Base-by-base conservation (phyloP, 2,113 vertebrate genomes). In the Callionymus lyra region DNA sequence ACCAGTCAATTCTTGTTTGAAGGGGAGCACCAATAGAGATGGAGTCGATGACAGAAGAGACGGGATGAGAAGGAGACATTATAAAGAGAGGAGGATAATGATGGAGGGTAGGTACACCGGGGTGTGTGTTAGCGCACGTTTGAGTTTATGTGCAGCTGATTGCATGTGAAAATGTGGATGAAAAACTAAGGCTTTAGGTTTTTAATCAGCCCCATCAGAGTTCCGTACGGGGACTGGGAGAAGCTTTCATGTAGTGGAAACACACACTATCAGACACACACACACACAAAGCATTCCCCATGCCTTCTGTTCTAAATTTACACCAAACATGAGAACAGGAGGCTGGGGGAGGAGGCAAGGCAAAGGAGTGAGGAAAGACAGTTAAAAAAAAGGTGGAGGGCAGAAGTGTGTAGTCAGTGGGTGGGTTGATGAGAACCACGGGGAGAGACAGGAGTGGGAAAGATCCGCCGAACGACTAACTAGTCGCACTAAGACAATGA, bases 271-370 rank as follows among this genome's bases (percentile, higher is more conserved):
- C 21, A 32, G n/a, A 31, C 34, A 43, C 34, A 59, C 50, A 42
- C 21, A 50, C 47, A 32, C 36, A 59, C 31, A 50, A 45, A 64
- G 61, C 65, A 70, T 68, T 63, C 72, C 74, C 80, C 54, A 72
- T 79, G 74, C 70, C 58, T 79, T 73, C 66, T 74, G 78, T 81
- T 76, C 80, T 82, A 82, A 81, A 81, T 79, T 78, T 82, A 79
- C 70, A 79, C 80, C 72, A 72, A 77, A 74, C 76, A 77, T 53
- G 61, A 81, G 74, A 77, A 69, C 70, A 74, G 63, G 47, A 68
- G 51, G 68, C 66, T 27, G 52, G 55, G 56, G 63, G 64, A 56
- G 65, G 67, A 68, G 61, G 64, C 40, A 56, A 51, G 65, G 65
- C 59, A 70, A 44, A 48, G 41, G 37, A 64, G 44, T 19, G 38